Conservation (phyloP, 2,797 vertebrate genomes). For the Epinephelus coioides region DNA sequence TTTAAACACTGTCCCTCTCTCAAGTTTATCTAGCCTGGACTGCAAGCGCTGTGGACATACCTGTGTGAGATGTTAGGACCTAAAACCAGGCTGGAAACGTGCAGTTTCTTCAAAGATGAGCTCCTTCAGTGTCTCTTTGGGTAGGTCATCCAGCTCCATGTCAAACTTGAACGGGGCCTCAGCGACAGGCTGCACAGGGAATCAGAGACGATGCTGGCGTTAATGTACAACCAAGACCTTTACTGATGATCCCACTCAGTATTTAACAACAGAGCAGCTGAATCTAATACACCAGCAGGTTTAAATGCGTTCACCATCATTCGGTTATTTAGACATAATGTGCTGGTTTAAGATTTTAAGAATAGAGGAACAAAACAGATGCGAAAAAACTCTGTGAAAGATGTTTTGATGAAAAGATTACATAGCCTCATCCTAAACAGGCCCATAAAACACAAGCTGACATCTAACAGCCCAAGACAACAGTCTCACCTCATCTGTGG, state of each 20-base stretch:
- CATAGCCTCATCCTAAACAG: not conserved
- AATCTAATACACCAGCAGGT: not conserved
- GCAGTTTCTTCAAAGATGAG: conserved; percentile 92
- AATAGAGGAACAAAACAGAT: not conserved
- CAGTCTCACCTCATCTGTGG: conserved; percentile 89
- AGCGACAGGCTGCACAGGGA: conserved; percentile 86
- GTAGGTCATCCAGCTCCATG: conserved; percentile 93
- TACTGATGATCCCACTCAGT: not conserved
- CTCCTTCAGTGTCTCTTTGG: conserved; percentile 93
- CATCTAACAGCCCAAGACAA: accelerated
- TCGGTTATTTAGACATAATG: no score
- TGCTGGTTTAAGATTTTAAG: no score
- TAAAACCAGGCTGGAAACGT: conserved; percentile 89
- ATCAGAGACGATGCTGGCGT: not conserved
- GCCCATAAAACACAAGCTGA: not conserved
- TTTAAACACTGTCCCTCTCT: not conserved
- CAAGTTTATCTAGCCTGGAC: not conserved
- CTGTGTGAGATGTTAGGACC: conserved; percentile 86
- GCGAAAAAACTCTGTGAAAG: not conserved
- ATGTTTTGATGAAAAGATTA: not conserved
- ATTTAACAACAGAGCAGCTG: not conserved
- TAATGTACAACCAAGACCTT: not conserved
- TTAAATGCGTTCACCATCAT: not conserved
- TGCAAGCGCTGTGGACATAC: conserved; percentile 46
- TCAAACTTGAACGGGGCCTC: conserved; percentile 93